Percentiles rank a stretch among this genome's conserved stretches.
phyloP scores from a whole-genome alignment of 2,888 invertebrate species.

The Drosophila kuntzei region DNA sequence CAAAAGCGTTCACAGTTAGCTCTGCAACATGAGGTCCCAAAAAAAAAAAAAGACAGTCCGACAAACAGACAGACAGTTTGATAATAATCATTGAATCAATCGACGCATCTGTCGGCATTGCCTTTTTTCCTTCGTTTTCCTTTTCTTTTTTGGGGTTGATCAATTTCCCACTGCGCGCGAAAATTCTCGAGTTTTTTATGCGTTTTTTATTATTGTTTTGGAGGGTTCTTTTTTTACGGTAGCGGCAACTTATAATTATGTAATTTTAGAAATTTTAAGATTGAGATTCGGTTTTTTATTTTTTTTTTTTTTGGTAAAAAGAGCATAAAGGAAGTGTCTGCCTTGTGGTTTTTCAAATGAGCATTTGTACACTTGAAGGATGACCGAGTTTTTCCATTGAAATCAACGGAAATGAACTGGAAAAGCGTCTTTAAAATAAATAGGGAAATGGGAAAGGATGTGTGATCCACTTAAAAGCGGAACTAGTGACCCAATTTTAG shows the following conservation, averaged over 20 bases:
- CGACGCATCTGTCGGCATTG: slow-evolving; percentile 70
- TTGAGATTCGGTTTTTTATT: too few relatives aligned
- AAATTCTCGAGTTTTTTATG: slow-evolving; percentile 78
- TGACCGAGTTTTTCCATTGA: slow-evolving; percentile 50
- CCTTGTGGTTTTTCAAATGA: slow-evolving; percentile 45
- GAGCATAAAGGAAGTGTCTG: slow-evolving; percentile 67
- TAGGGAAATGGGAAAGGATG: slow-evolving; percentile 45
- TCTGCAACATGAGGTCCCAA: slow-evolving; percentile 62
- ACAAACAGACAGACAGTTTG: slow-evolving; percentile 2
- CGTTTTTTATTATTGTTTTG: slow-evolving; percentile 38
- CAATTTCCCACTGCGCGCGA: slow-evolving; percentile 73
- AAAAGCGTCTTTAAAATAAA: slow-evolving; percentile 43
- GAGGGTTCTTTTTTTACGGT: slow-evolving; percentile 40
- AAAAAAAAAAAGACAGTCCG: neutral
- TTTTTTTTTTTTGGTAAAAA: slow-evolving; percentile 16
- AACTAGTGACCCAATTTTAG: slow-evolving; percentile 60
- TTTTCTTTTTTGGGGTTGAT: slow-evolving; percentile 56
- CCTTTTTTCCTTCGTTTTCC: slow-evolving; percentile 52
- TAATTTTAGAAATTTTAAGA: slow-evolving; percentile 65
- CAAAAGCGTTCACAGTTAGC: slow-evolving; percentile 77
- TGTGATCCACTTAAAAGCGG: slow-evolving; percentile 54
- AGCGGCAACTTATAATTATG: slow-evolving; percentile 69
- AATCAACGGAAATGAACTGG: slow-evolving; percentile 65
- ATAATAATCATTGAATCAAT: slow-evolving; percentile 56
- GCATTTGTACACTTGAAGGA: slow-evolving; percentile 21